A percentile compares a stretch with the other conserved stretches of the same genome.
phyloP scores from a whole-genome alignment of 2,797 vertebrate species.

The Eulemur coronatus region DNA sequence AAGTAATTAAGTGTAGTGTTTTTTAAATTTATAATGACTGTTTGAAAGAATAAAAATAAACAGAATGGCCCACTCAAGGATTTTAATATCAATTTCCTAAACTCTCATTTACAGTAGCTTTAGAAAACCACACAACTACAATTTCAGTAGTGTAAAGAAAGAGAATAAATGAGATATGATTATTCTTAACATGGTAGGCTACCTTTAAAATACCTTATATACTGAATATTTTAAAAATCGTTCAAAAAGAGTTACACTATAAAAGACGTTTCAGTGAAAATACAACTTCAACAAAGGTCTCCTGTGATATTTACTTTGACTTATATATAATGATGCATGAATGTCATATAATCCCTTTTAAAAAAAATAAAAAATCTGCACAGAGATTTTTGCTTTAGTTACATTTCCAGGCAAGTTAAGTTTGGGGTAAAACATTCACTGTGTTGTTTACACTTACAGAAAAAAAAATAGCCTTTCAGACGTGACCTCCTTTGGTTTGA shows the following conservation, averaged over 20 bases:
- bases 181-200: neutral
- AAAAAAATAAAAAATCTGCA: neutral
- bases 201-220: conserved; percentile 27
- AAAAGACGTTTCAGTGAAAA: neutral
- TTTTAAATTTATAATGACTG: neutral
- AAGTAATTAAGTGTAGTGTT: neutral
- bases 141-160: neutral
- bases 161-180: neutral
- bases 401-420: neutral
- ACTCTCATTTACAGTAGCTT: neutral
- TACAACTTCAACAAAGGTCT: neutral
- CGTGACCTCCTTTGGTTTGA: neutral
- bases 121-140: neutral
- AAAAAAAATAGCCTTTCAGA: neutral
- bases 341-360: neutral
- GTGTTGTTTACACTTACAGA: neutral
- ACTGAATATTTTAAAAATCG: neutral
- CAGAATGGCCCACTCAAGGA: neutral
- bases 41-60: conserved; percentile 48
- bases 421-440: neutral
- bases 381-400: conserved; percentile 6
- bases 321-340: neutral
- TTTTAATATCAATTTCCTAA: conserved; percentile 3
- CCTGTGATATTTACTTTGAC: neutral
- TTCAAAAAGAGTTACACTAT: neutral